Conservation (phyloP, 2,797 vertebrate genomes). For the Melanotaenia trifasciata region DNA sequence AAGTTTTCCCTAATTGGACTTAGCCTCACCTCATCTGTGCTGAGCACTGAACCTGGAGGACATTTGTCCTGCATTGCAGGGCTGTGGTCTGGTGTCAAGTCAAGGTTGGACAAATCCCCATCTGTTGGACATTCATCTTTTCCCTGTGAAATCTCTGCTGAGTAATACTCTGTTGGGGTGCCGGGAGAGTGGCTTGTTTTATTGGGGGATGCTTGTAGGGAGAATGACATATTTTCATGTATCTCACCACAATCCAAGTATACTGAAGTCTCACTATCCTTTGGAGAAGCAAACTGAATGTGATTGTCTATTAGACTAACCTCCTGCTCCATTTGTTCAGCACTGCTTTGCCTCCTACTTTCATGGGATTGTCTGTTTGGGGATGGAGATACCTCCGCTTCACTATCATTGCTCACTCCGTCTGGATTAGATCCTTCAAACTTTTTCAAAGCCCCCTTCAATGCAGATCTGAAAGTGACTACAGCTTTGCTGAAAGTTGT, state of each 20-base stretch:
- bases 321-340: conserved; percentile 69
- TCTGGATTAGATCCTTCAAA: conserved; percentile 84
- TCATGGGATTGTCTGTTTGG: conserved; percentile 66
- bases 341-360: conserved; percentile 66
- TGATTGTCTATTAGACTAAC: conserved; percentile 76
- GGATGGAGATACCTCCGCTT: conserved; percentile 72
- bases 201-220: conserved; percentile 64
- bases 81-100: conserved; percentile 54
- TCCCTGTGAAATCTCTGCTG: conserved; percentile 55
- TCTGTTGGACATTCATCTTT: conserved; percentile 56
- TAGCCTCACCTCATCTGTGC: conserved; percentile 55
- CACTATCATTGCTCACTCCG: conserved; percentile 75
- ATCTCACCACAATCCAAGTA: conserved; percentile 65
- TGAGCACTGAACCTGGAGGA: conserved; percentile 14
- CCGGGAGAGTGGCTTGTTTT: conserved; percentile 59
- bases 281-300: conserved; percentile 72
- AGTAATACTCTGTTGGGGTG: conserved; percentile 64
- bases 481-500: conserved; percentile 89
- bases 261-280: conserved; percentile 67
- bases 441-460: conserved; percentile 91
- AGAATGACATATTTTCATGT: conserved; percentile 59
- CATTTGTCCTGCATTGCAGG: conserved; percentile 20
- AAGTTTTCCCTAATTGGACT: conserved; percentile 69
- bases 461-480: conserved; percentile 87
- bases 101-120: conserved; percentile 50